These are phyloP conservation scores for Neosilurus mollespiculum DNA, from an alignment of 2,797 vertebrate genomes.

Conservation along the genomic window DNA sequence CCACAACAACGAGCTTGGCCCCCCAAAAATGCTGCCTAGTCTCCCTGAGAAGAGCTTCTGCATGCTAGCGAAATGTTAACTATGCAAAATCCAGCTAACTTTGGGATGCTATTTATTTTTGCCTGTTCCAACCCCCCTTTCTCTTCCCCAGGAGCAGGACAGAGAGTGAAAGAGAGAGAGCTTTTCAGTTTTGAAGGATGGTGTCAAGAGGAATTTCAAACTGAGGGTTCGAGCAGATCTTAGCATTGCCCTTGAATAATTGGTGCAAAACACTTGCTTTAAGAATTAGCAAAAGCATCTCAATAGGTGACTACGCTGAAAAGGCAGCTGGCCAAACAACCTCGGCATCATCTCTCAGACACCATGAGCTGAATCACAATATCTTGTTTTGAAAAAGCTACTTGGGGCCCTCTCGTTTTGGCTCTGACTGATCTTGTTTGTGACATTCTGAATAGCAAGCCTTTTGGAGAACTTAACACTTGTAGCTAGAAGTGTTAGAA, in stretches of 20 bases:
- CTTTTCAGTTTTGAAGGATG: conserved; percentile 72
- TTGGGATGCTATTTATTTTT: conserved; percentile 81
- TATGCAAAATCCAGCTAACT: conserved; percentile 83
- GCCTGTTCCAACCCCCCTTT: conserved; percentile 62
- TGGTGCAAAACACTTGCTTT: conserved; percentile 69
- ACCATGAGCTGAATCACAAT: conserved; percentile 62
- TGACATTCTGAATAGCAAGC: conserved; percentile 52
- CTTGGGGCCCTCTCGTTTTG: conserved; percentile 50
- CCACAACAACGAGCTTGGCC: conserved; percentile 81
- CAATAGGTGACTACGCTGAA: conserved; percentile 66
- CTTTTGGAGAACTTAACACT: conserved; percentile 50
- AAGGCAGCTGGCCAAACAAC: conserved; percentile 74
- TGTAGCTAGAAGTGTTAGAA: conserved; percentile 52
- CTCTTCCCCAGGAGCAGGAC: conserved; percentile 67
- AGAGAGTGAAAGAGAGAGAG: conserved; percentile 45
- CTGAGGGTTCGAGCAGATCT: conserved; percentile 76
- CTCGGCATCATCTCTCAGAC: conserved; percentile 59
- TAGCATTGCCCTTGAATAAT: conserved; percentile 69
- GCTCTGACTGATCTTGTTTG: conserved; percentile 50
- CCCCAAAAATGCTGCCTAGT: conserved; percentile 83
- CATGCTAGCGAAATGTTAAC: conserved; percentile 82
- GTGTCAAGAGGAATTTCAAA: conserved; percentile 85
- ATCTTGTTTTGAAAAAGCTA: conserved; percentile 57
- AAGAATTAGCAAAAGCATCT: conserved; percentile 61
- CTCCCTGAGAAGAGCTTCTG: conserved; percentile 78